Base-by-base conservation (phyloP, 2,888 invertebrate species). In the Lochmaea crataegi region DNA sequence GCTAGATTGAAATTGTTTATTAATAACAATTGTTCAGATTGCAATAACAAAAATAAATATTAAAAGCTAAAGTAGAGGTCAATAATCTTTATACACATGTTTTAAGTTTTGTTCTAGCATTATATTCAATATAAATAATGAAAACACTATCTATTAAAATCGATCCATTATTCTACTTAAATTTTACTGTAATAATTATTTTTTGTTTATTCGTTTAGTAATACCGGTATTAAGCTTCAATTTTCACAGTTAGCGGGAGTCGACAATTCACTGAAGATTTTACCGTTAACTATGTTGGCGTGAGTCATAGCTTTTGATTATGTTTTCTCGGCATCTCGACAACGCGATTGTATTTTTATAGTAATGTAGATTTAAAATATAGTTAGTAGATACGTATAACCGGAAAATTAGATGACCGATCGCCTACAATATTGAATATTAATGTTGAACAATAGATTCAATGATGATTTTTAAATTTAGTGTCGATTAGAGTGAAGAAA, bases 261-360 rank as follows among this genome's bases (percentile, higher is more conserved):
- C n/a, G 48, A 48, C n/a, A 7, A 48, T 48, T 48, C n/a, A n/a
- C 14, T n/a, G 48, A 53, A 53, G 53, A 53, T 53, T 53, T 10
- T 53, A 58, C 58, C 58, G 32, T 58, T 58, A 58, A n/a, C 32
- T 58, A 26, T 57, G 58, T n/a, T 58, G 32, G 58, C 32, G 32
- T 58, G 58, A 58, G 58, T 58, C 58, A 58, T 32, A n/a, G n/a
- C n/a, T 58, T 58, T 14, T 32, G 58, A 32, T 58, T 18, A 53
- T 6, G 32, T 58, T 58, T 16, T 58, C 58, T 58, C 45, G 45
- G 12, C 45, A 45, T 45, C 58, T 58, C 57, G 58, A 58, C 58
- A 32, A 57, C 4, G 57, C 57, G 22, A 10, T 32, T n/a, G 58
- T 26, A 58, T 32, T 12, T 58, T 14, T 32, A 58, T 18, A 53